Percentiles rank a stretch among this genome's conserved stretches.
Evolutionary conservation across 2,113 vertebrate species (phyloP).

Genomic region (Rhodinocichla rosea): DNA sequence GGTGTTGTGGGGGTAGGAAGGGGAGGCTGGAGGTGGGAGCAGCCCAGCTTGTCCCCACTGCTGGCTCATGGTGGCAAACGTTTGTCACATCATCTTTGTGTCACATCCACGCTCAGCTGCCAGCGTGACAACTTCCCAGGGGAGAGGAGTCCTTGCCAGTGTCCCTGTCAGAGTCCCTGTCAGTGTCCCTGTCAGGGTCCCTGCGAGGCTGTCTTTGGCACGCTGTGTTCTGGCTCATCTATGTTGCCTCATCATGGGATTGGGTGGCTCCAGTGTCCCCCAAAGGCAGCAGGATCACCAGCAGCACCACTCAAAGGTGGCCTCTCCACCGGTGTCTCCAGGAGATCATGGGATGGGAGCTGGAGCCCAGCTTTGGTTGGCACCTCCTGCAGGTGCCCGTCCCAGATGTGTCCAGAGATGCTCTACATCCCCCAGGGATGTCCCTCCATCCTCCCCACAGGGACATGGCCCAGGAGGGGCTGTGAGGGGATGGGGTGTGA

Average conservation of each 20-base stretch:
- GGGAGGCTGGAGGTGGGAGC: neutral
- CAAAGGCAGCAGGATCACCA: neutral
- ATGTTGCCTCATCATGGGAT: accelerated
- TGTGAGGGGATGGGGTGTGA: accelerated
- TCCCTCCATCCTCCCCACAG: neutral
- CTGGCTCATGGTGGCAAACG: neutral
- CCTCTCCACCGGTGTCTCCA: accelerated
- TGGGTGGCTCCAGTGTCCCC: neutral
- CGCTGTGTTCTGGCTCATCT: neutral
- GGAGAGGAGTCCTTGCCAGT: neutral
- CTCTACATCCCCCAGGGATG: accelerated
- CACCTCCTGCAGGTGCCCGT: neutral
- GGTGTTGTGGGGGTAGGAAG: neutral
- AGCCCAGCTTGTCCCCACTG: neutral
- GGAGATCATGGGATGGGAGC: neutral
- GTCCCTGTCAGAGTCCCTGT: neutral
- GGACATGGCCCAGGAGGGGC: accelerated
- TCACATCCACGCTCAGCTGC: neutral
- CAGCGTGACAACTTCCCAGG: neutral
- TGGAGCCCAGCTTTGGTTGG: neutral
- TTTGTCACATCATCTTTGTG: neutral
- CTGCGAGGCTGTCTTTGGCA: neutral
- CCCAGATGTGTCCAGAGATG: neutral
- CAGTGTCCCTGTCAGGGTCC: neutral
- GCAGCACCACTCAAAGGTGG: neutral